Evolutionary conservation across 2,888 invertebrate genomes (phyloP).

Genomic region (Hyalella azteca): DNA sequence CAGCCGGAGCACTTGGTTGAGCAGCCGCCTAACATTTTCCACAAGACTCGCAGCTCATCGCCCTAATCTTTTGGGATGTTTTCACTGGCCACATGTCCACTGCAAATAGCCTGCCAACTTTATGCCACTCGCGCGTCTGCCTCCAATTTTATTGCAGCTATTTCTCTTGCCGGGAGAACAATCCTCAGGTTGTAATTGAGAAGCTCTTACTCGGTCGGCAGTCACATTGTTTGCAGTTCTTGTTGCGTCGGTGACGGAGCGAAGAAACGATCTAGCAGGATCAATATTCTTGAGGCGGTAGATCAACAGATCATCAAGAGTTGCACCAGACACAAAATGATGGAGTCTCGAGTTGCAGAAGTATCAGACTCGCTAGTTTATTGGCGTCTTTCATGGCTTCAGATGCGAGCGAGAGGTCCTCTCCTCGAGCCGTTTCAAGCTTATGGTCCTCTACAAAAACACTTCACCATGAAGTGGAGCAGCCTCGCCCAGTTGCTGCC

Average conservation of each 20-base stretch:
- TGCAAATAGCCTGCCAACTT: constrained; percentile 40
- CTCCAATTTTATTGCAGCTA: constrained; percentile 37
- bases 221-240: constrained; percentile 36
- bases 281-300: constrained; percentile 37
- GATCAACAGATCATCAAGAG: constrained; percentile 36
- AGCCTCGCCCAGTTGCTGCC: background rate
- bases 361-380: constrained; percentile 22
- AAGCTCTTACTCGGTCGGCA: constrained; percentile 32
- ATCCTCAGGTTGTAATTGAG: constrained; percentile 31
- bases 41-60: constrained; percentile 41
- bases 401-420: constrained; percentile 15
- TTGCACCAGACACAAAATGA: constrained; percentile 32
- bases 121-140: constrained; percentile 29
- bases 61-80: constrained; percentile 38
- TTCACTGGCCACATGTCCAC: constrained; percentile 39
- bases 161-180: constrained; percentile 30
- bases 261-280: constrained; percentile 34
- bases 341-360: constrained; percentile 18
- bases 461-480: constrained; percentile 2
- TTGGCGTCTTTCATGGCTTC: constrained; percentile 34
- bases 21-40: constrained; percentile 55
- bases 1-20: constrained; percentile 25
- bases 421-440: constrained; percentile 19
- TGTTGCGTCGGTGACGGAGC: constrained; percentile 33
- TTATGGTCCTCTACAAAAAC: constrained; percentile 16